phyloP scores from a whole-genome alignment of 2,888 invertebrate species.

The Helleia helle region DNA sequence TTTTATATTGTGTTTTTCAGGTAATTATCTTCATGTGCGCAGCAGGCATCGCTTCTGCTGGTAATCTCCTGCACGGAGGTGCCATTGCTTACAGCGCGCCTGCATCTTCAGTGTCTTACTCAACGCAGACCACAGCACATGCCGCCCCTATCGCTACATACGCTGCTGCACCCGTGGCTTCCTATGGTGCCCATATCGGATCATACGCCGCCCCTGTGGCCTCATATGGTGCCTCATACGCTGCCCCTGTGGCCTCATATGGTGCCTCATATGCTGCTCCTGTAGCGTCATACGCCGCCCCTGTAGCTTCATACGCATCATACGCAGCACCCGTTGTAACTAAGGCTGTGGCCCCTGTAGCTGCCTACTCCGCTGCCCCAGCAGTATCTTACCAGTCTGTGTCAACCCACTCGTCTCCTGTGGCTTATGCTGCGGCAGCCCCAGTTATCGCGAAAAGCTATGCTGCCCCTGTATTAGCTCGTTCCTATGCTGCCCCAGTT shows the following conservation, averaged over 20 bases:
- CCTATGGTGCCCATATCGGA: slow-evolving; percentile 33
- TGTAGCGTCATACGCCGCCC: slow-evolving; percentile 22
- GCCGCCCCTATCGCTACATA: slow-evolving; percentile 34
- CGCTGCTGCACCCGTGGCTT: slow-evolving; percentile 27
- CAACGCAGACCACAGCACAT: slow-evolving; percentile 25
- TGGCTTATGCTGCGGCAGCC: slow-evolving; percentile 42
- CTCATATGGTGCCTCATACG: slow-evolving; percentile 34
- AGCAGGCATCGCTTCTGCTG: slow-evolving; percentile 74
- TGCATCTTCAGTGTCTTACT: slow-evolving; percentile 59
- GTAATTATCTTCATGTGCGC: slow-evolving; percentile 73
- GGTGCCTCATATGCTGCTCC: slow-evolving; percentile 21
- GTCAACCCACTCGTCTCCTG: slow-evolving; percentile 23
- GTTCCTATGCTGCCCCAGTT: slow-evolving; percentile 21
- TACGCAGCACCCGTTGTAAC: slow-evolving; percentile 36
- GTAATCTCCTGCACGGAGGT: slow-evolving; percentile 69
- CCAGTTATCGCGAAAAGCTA: slow-evolving; percentile 48
- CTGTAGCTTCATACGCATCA: slow-evolving; percentile 33
- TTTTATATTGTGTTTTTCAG: slow-evolving; percentile 32
- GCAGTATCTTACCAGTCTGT: slow-evolving; percentile 27
- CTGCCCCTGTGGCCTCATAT: slow-evolving; percentile 24
- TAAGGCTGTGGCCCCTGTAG: slow-evolving; percentile 45
- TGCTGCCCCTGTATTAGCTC: slow-evolving; percentile 45
- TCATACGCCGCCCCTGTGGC: slow-evolving; percentile 34
- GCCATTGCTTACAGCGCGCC: slow-evolving; percentile 40
- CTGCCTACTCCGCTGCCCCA: slow-evolving; percentile 23